phyloP scores from a whole-genome alignment of 37 sponge, comb jelly and placozoan genomes.

The Aphrocallistes beatrix region DNA sequence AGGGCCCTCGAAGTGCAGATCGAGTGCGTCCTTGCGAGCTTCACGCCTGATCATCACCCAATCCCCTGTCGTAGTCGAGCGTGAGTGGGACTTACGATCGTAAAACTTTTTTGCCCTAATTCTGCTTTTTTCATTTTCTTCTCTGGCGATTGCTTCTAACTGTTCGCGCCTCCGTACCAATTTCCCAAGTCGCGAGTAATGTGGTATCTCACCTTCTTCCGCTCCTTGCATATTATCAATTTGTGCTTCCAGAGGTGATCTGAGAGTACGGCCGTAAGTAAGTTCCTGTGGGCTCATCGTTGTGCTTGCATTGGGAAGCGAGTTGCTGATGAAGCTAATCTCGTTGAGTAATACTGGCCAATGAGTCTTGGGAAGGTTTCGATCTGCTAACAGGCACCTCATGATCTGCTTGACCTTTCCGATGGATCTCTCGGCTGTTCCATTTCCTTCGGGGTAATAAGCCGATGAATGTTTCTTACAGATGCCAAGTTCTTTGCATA shows the following conservation, averaged over 20 bases:
- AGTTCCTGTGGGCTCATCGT: neutral
- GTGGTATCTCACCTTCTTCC: neutral
- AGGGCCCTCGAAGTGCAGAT: neutral
- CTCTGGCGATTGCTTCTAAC: neutral
- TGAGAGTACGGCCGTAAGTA: neutral
- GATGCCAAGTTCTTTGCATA: neutral
- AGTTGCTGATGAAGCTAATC: neutral
- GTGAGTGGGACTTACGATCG: neutral
- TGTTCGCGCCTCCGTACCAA: neutral
- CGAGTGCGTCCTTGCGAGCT: neutral
- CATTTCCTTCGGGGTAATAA: neutral
- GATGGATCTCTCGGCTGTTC: neutral
- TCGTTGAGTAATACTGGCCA: neutral
- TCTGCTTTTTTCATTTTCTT: neutral
- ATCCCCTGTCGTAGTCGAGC: neutral
- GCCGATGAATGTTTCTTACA: neutral
- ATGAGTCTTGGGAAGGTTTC: neutral
- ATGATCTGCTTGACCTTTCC: slow-evolving; percentile 15
- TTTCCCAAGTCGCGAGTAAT: neutral
- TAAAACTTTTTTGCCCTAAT: neutral
- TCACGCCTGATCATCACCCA: neutral
- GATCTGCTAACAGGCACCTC: neutral
- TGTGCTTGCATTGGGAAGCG: neutral
- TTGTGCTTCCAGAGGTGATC: neutral
- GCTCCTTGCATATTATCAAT: neutral